Base-by-base conservation (phyloP, 2,797 vertebrate species). In the Anas bahamensis region DNA sequence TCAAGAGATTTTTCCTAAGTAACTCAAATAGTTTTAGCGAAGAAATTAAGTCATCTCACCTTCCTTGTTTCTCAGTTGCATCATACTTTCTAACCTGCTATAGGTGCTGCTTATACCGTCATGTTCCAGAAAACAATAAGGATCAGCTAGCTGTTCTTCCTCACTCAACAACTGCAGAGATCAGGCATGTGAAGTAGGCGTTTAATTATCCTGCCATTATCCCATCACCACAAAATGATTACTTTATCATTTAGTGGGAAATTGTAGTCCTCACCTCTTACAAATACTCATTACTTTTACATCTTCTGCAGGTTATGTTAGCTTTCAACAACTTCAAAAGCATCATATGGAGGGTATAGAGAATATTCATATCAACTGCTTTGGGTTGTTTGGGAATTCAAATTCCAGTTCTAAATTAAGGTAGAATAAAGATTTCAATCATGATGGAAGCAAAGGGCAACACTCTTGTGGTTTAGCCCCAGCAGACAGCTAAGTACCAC, bases 171-270 rank as follows among this genome's bases (percentile, higher is more conserved):
- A 18, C 73, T 81, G 60, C 44, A 82, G 70, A 82, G 73, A 75
- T 81, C 77, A 84, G 79, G 29, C 12, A 12, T 53, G 19, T n/a
- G 64, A 94, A 82, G 55, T 73, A 79, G 44, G 83, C 13, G 44
- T 96, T 91, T 82, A 93, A 94, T 89, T 94, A 84, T 71, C 53
- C 64, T 94, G 44, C 44, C 76, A 69, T 84, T 90, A 92, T 84
- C 56, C 77, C 60, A 79, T 77, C 86, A 88, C 29, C 57, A 82
- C 17, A 76, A 84, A 91, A 84, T 46, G n/a, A 86, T 24, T 52
- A 26, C 55, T 89, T 75, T 89, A 59, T 81, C 82, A 60, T 89
- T 86, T 60, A 68, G n/a, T 1, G 5, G 48, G 64, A 86, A 88
- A 76, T 6, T 81, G 18, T 86, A 79, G 66, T 88, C 17, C 53